Base-by-base conservation (phyloP, 2,888 invertebrate genomes). In the Caradrina clavipalpis region DNA sequence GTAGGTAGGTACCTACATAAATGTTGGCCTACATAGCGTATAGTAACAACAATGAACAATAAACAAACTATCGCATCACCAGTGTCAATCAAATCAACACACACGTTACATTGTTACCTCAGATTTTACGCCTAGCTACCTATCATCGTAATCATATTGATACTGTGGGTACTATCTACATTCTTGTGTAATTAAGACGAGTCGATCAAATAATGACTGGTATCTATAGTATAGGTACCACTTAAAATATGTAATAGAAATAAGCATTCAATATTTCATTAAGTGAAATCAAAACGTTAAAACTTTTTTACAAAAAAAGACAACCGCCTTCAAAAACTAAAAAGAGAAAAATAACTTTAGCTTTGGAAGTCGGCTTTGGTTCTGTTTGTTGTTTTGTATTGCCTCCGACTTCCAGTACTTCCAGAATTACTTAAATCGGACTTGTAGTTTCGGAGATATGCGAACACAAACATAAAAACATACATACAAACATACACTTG, bases 31-130 rank as follows among this genome's bases (percentile, higher is more conserved):
- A 74, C 3, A 21, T n/a, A 21, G 8, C n/a, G 3, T 22, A 21
- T 26, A 15, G 66, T 53, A 35, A 74, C 45, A 53, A 53, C 51
- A 69, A 35, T 45, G n/a, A 63, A 35, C 42, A 69, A 73, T 47
- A n/a, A 47, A 53, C 22, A 45, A 39, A 63, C 26, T 15, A 66
- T 19, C n/a, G 39, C n/a, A 26, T n/a, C 26, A 50, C 49, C 67
- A 22, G 2, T 31, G 42, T 65, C 47, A 19, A 73, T 72, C 47
- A 13, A 39, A 39, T 39, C 39, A n/a, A 73, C n/a, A 50, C 42
- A 62, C 19, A 50, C 26, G 39, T 15, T 17, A 21, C 61, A 26
- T 8, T 39, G 35, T 35, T 6, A 35, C 19, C 50, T 26, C 31
- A n/a, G 13, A 67, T 47, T 54, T 45, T 19, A 47, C 17, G 22